Evolutionary conservation across 2,797 vertebrate species (phyloP).

Genomic region (Bradypus variegatus): DNA sequence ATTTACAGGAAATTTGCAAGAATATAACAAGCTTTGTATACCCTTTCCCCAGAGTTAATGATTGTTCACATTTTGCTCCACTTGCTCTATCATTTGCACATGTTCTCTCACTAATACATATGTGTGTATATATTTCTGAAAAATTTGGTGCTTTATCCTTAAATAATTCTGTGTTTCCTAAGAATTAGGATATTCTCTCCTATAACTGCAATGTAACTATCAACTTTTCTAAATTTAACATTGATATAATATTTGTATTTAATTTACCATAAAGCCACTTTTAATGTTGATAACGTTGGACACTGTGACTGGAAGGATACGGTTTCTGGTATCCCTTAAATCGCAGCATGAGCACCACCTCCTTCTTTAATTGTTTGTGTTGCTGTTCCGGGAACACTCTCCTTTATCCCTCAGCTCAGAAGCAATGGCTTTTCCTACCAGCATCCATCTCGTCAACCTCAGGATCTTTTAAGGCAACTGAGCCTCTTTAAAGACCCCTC

Average conservation of each 20-base stretch:
- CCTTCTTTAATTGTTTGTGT: background rate
- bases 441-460: background rate
- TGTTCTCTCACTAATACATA: background rate
- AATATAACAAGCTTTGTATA: background rate
- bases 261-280: background rate
- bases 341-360: background rate
- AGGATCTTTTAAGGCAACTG: background rate
- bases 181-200: background rate
- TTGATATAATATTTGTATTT: background rate
- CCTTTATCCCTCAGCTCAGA: background rate
- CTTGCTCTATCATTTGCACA: background rate
- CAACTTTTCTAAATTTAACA: background rate
- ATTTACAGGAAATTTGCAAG: background rate
- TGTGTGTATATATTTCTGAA: background rate
- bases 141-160: background rate
- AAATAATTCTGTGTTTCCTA: background rate
- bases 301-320: background rate
- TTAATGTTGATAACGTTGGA: background rate
- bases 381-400: accelerated
- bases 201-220: background rate
- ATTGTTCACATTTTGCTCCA: background rate
- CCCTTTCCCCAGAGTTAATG: background rate
- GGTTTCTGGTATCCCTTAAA: background rate
- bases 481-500: constrained; percentile 20
- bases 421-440: background rate